A percentile compares a stretch with the other conserved stretches of the same genome.
These are phyloP conservation scores for Drosophila phalerata DNA, from an alignment of 2,888 invertebrate species.

Conservation along the genomic window DNA sequence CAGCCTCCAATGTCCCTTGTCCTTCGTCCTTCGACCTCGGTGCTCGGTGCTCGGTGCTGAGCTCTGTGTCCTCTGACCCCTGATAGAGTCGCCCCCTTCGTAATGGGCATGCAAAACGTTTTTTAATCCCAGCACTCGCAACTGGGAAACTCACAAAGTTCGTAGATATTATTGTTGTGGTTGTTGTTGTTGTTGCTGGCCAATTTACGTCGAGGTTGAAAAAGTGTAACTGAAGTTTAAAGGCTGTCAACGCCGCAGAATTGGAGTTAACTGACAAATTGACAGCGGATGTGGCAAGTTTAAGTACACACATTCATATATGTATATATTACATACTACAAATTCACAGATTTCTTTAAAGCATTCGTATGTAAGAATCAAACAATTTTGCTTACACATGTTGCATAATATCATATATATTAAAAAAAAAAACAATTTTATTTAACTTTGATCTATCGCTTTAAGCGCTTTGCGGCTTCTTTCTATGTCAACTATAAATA, in stretches of 20 bases:
- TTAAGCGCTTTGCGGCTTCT: background rate
- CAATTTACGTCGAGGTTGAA: conserved; percentile 61
- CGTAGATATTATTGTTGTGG: conserved; percentile 7
- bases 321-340: conserved; percentile 1
- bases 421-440: no score
- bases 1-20: background rate
- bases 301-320: conserved; percentile 1
- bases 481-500: background rate
- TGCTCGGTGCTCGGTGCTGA: no score
- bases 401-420: no score
- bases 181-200: conserved; percentile 43
- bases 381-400: no score
- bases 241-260: conserved; percentile 51
- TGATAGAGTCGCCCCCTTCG: background rate
- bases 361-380: no score
- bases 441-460: background rate
- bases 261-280: conserved; percentile 54
- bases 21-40: background rate
- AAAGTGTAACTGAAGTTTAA: conserved; percentile 46
- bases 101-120: conserved; percentile 73
- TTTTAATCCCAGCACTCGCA: conserved; percentile 65
- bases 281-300: conserved; percentile 23
- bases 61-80: background rate
- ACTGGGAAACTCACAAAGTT: conserved; percentile 23
- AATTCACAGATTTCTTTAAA: conserved; percentile 7